phyloP scores from a whole-genome alignment of 2,888 invertebrate species.

The Phorcus lineatus region DNA sequence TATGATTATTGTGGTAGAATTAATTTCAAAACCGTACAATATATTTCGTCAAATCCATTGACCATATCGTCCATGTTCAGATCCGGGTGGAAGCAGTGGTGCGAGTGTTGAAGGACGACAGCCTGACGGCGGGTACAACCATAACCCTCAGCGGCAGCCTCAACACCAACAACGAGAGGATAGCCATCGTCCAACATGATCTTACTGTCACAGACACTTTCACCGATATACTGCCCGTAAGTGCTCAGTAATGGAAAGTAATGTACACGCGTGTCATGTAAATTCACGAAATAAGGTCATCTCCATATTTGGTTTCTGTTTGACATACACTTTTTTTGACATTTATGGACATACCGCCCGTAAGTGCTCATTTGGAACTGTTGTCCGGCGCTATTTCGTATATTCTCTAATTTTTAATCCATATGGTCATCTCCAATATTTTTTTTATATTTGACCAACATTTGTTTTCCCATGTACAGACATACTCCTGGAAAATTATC shows the following conservation, averaged over 20 bases:
- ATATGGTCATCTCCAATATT: too few relatives aligned
- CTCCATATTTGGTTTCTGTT: too few relatives aligned
- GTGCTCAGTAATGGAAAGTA: not conserved
- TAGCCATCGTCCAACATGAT: slow-evolving; percentile 36
- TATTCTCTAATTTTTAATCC: too few relatives aligned
- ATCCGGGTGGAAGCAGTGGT: slow-evolving; percentile 52
- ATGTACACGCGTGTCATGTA: not conserved
- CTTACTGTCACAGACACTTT: slow-evolving; percentile 50
- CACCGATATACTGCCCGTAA: slow-evolving; percentile 41
- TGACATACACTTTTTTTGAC: too few relatives aligned
- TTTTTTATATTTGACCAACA: too few relatives aligned
- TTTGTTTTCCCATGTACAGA: too few relatives aligned
- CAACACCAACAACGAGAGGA: slow-evolving; percentile 44
- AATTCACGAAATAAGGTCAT: not conserved
- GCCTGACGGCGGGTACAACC: slow-evolving; percentile 36
- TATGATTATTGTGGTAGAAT: too few relatives aligned
- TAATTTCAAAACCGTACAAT: not conserved
- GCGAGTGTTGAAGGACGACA: slow-evolving; percentile 45
- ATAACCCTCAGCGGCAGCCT: slow-evolving; percentile 45
- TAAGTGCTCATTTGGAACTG: too few relatives aligned
- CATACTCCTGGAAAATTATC: too few relatives aligned
- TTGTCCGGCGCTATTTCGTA: too few relatives aligned
- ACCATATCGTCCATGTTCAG: slow-evolving; percentile 35
- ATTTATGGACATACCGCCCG: too few relatives aligned
- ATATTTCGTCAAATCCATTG: not conserved